Evolutionary conservation across 2,797 vertebrate genomes (phyloP), one percentile per base, ranked within the genome.

Genomic region (Typhlichthys subterraneus): DNA sequence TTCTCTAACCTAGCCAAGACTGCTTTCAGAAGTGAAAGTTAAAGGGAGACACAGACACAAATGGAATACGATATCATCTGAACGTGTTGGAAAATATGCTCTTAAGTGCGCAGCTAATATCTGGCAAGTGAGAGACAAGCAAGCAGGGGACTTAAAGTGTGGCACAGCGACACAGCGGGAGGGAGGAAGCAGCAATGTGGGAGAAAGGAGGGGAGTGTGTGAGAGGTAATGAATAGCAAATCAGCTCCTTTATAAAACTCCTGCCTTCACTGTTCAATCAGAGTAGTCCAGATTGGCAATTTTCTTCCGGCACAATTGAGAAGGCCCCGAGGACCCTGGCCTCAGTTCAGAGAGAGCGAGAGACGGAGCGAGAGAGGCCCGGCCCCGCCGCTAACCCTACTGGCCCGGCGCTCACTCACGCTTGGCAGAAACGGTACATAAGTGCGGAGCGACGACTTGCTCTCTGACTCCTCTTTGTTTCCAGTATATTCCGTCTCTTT

Each of bases 141-240:
- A 77, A 78, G 74, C 77, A 78, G n/a, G 72, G 76, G 85, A 77
- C 70, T 70, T 69, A 59, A 73, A 85, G 72, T 62, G 78, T 69
- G 73, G 70, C 69, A 71, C 57, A 51, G 68, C 59, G 72, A 73
- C 65, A 75, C 67, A 75, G 61, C 61, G 61, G 73, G 81, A 83
- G 12, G 15, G 42, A 47, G 49, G 83, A 65, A 64, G 68, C 62
- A 73, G 72, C 75, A 70, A 67, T 57, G 75, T 76, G 77, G 67
- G 76, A 76, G 80, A 80, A 73, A 72, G 62, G 69, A 57, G 54
- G 17, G 52, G 73, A 72, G 65, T 66, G 73, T 82, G 81, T 84
- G 84, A 78, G 85, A 81, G 82, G 77, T 88, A 88, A 89, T 91
- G 88, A 91, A 91, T 90, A 89, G 89, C 85, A 91, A 91, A 93